These are phyloP conservation scores for Sminthopsis crassicaudata DNA, from an alignment of 2,113 vertebrate species.

Conservation along the genomic window DNA sequence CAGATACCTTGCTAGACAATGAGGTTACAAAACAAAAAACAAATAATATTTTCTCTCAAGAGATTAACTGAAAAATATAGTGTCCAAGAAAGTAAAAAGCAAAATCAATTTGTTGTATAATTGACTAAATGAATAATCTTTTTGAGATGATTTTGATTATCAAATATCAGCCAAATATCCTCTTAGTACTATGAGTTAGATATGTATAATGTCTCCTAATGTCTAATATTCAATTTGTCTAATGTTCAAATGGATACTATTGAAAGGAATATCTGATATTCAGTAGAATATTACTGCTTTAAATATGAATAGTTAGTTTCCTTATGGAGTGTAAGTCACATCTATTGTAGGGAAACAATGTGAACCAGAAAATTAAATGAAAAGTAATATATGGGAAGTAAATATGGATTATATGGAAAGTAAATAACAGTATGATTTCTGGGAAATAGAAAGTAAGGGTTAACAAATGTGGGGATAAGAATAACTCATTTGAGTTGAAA, in stretches of 20 bases:
- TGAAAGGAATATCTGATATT: not conserved
- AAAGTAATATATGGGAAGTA: not conserved
- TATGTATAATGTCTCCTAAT: not conserved
- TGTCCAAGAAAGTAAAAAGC: not conserved
- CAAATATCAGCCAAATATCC: not conserved
- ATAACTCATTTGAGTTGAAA: not conserved
- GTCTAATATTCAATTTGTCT: not conserved
- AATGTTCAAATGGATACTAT: not conserved
- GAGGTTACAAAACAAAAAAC: not conserved
- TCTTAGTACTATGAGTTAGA: conserved; percentile 19
- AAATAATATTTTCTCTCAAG: not conserved
- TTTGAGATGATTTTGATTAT: conserved; percentile 25
- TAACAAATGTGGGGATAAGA: not conserved
- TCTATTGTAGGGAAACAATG: not conserved
- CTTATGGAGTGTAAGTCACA: not conserved
- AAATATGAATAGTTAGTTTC: not conserved
- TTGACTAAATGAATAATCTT: conserved; percentile 17
- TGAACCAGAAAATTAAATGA: not conserved
- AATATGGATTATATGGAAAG: not conserved
- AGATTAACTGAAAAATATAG: not conserved
- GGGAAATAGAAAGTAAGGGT: not conserved
- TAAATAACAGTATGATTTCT: not conserved
- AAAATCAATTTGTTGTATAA: not conserved
- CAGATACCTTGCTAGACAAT: not conserved
- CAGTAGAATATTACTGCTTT: conserved; percentile 24